Conservation (phyloP, 2,113 vertebrate genomes). For the Malurus elegans region DNA sequence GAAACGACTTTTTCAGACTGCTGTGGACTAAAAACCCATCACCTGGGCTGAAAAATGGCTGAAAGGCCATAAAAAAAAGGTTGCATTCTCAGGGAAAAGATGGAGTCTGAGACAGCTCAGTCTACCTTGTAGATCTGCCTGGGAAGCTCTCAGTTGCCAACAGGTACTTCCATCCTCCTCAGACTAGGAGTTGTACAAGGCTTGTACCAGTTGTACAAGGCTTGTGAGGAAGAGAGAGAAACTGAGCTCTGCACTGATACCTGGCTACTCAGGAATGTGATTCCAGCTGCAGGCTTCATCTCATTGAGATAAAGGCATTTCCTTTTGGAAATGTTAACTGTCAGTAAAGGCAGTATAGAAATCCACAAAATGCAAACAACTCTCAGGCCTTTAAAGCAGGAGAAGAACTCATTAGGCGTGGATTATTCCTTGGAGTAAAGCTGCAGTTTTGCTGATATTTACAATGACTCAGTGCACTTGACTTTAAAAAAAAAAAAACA, state of each 20-base stretch:
- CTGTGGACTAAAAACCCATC: neutral
- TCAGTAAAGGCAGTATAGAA: neutral
- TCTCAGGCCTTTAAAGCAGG: neutral
- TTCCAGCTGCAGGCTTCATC: neutral
- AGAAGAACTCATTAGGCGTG: neutral
- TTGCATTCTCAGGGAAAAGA: neutral
- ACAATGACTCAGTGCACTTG: constrained; percentile 49
- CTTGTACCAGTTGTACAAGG: neutral
- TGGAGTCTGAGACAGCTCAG: neutral
- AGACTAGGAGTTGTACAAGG: neutral
- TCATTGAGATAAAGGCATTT: neutral
- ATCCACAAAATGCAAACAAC: neutral
- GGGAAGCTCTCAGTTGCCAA: neutral
- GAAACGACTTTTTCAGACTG: constrained; percentile 10
- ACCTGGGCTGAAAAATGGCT: neutral
- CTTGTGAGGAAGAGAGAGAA: neutral
- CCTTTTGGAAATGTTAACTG: neutral
- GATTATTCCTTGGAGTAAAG: constrained; percentile 24
- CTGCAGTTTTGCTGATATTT: constrained; percentile 44
- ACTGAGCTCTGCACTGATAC: neutral
- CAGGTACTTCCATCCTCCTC: neutral
- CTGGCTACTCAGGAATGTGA: neutral
- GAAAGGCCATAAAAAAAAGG: neutral
- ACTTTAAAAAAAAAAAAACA: neutral
- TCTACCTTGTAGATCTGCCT: neutral